Percentiles rank a stretch among this genome's conserved stretches.
These are phyloP conservation scores for Atherinomorus stipes DNA, from an alignment of 2,113 vertebrate species.

Conservation along the genomic window DNA sequence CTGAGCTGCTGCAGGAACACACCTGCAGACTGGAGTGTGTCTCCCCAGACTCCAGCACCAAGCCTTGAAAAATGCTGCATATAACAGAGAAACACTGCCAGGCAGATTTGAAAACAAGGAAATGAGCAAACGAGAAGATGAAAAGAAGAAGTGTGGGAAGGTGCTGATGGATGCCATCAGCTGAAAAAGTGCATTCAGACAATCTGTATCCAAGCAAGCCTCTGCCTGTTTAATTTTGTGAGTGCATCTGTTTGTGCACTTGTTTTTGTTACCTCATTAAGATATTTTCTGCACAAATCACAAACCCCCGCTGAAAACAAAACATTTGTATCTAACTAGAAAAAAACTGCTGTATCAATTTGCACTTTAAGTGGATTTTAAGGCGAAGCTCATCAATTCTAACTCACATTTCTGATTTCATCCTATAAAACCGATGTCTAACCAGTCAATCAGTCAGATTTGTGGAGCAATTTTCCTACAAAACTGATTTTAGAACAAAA, in stretches of 20 bases:
- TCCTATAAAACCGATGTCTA: no score
- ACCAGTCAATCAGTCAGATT: no score
- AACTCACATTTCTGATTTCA: no score
- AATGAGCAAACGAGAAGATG: constrained; percentile 29
- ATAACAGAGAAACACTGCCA: constrained; percentile 26
- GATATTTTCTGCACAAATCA: neutral
- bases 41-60: constrained; percentile 42
- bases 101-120: constrained; percentile 29
- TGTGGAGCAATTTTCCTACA: no score
- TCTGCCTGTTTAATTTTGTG: neutral
- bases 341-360: no score
- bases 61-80: constrained; percentile 52
- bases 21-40: constrained; percentile 66
- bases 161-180: constrained; percentile 32
- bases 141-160: constrained; percentile 13
- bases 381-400: no score
- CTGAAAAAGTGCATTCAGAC: constrained; percentile 10
- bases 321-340: no score
- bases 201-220: constrained; percentile 21
- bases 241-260: neutral
- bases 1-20: constrained; percentile 63
- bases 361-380: no score
- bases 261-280: neutral
- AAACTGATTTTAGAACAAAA: no score
- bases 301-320: no score